A percentile compares a stretch with the other conserved stretches of the same genome.
Evolutionary conservation across 2,797 vertebrate genomes (phyloP).

Genomic region (Amazona finschi): DNA sequence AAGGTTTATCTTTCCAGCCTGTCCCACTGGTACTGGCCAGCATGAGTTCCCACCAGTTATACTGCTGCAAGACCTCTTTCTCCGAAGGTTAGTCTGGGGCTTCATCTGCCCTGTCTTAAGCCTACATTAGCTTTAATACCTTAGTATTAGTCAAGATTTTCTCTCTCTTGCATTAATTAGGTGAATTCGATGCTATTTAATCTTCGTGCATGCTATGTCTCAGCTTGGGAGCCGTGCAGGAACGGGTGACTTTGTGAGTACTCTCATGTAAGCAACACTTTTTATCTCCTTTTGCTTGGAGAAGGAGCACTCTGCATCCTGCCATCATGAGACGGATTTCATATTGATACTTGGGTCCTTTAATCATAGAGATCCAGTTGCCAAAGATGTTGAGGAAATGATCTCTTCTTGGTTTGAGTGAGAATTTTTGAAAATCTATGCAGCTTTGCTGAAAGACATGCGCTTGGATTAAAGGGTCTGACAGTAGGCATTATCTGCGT

Average conservation of each 20-base stretch:
- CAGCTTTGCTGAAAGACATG: not conserved
- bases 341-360: fast-evolving
- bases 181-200: not conserved
- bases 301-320: not conserved
- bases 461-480: not conserved
- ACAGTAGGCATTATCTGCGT: not conserved
- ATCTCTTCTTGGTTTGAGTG: not conserved
- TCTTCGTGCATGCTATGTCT: not conserved
- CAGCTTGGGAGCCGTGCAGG: not conserved
- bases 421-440: not conserved
- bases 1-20: not conserved
- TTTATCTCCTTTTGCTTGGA: not conserved
- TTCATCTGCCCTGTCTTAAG: not conserved
- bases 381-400: not conserved
- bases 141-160: not conserved
- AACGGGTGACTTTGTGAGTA: not conserved
- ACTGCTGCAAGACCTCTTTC: not conserved
- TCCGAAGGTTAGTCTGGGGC: not conserved
- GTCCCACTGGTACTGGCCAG: not conserved
- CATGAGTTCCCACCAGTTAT: not conserved
- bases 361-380: not conserved
- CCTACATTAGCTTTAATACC: not conserved
- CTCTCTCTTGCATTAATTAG: not conserved
- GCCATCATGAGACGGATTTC: not conserved
- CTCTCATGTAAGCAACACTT: not conserved